These are phyloP conservation scores for Peucedramus taeniatus DNA, from an alignment of 2,113 vertebrate species.

Conservation along the genomic window DNA sequence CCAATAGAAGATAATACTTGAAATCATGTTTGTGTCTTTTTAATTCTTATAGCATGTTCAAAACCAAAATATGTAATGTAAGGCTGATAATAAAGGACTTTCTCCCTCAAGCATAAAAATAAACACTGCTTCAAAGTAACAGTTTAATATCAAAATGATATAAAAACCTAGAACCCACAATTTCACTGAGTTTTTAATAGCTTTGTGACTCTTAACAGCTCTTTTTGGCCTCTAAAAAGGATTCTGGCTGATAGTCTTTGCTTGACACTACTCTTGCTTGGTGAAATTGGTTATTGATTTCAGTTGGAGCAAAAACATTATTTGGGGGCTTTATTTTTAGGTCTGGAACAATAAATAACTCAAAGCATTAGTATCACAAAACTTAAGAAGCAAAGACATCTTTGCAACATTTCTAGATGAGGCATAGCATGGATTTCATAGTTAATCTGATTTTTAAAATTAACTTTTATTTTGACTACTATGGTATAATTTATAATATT, in stretches of 20 bases:
- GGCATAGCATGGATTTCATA: not conserved
- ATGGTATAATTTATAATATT: not conserved
- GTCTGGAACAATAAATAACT: not conserved
- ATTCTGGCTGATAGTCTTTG: not conserved
- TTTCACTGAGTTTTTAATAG: not conserved
- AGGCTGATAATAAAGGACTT: not conserved
- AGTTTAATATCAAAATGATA: not conserved
- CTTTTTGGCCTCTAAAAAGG: not conserved
- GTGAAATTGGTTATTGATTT: not conserved
- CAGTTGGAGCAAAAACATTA: not conserved
- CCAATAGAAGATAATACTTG: not conserved
- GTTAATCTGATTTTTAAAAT: not conserved
- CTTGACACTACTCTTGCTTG: not conserved
- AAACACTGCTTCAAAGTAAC: not conserved
- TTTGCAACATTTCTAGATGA: not conserved
- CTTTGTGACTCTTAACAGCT: not conserved
- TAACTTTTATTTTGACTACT: not conserved
- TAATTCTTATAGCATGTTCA: not conserved
- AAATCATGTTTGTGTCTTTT: not conserved
- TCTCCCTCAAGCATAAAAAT: not conserved
- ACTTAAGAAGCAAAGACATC: not conserved
- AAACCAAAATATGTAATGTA: not conserved
- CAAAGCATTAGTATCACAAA: not conserved
- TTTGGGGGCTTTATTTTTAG: not conserved
- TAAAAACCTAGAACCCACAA: not conserved